Evolutionary conservation across 2,113 vertebrate species (phyloP).

Genomic region (Syngnathus scovelli): DNA sequence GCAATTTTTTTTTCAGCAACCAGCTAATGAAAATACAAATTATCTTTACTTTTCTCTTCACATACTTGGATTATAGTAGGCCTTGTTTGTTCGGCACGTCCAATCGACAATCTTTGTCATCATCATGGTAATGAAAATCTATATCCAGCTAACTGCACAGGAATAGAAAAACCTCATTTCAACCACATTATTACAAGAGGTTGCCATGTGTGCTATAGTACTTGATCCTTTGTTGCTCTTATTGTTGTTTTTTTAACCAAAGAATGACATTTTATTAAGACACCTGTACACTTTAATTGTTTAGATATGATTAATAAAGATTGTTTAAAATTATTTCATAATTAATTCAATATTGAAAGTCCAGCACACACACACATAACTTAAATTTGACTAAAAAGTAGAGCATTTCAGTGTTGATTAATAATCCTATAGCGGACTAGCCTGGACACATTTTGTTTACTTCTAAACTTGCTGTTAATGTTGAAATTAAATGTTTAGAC

Average conservation of each 20-base stretch:
- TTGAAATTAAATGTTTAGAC: not conserved
- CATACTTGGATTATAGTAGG: not conserved
- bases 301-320: not conserved
- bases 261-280: not conserved
- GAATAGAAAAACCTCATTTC: not conserved
- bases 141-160: not conserved
- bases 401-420: not conserved
- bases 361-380: not conserved
- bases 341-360: not conserved
- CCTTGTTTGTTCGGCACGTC: no score
- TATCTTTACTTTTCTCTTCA: not conserved
- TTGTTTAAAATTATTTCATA: not conserved
- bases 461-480: not conserved
- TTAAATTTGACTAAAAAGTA: not conserved
- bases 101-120: no score
- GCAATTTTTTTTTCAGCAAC: no score
- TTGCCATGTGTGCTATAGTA: not conserved
- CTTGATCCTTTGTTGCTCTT: not conserved
- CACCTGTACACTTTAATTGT: not conserved
- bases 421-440: not conserved
- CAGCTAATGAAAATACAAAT: not conserved
- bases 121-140: not conserved
- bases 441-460: not conserved
- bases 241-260: not conserved
- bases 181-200: not conserved